Base-by-base conservation (phyloP, 2,113 vertebrate species). In the Malurus cyaneus region DNA sequence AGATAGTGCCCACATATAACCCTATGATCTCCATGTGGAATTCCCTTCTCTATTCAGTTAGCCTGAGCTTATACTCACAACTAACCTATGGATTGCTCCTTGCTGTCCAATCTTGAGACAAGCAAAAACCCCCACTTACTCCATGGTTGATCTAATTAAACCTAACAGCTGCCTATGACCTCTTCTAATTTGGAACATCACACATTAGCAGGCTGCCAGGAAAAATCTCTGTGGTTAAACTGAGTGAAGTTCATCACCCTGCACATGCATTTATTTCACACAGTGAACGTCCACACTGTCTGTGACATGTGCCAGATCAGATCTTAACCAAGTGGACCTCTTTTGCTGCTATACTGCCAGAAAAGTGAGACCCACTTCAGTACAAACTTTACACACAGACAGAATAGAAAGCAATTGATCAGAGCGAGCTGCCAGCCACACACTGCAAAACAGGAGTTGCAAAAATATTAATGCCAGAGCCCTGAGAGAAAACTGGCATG, bases 111-210 rank as follows among this genome's bases (percentile, higher is more conserved):
- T 66, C n/a, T 50, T 11, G 14, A 57, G 24, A 86, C 6, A 77
- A 1, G 12, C 15, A 39, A 66, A 94, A 42, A 52, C 0, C 0
- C 0, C 7, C 32, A 44, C 18, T 20, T 56, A 46, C 5, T 52
- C 61, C 32, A 25, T 9, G 9, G 11, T 1, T 62, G 79, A 73
- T 72, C 15, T 86, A 2, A 2, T 72, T 70, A 82, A 39, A 26
- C 34, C 25, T 21, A 34, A 39, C 31, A 69, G 13, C 10, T 86
- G 11, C 28, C n/a, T 28, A 32, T 2, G 11, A 59, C 7, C 3
- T 32, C 41, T 65, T 80, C 64, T 67, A 71, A 59, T 70, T 57
- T 42, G 14, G 66, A 92, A 94, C 20, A 6, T 86, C 41, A 73
- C 23, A 11, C 50, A 36, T 26, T 7, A 73, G 19, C 86, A 57